Conservation (phyloP, 2,113 vertebrate genomes). For the Columba livia region DNA sequence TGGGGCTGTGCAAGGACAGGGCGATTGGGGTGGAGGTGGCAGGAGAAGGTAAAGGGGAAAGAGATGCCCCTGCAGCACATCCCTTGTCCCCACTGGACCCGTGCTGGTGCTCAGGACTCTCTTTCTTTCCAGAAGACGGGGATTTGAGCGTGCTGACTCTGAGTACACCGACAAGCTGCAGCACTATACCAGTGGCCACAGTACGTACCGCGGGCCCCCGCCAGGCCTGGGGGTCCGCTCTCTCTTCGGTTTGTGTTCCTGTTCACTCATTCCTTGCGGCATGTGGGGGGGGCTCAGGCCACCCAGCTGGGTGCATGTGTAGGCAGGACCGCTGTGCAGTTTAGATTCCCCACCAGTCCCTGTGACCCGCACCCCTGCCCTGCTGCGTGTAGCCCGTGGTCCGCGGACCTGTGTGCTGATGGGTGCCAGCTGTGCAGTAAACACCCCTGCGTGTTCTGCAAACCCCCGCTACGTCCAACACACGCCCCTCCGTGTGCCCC, state of each 20-base stretch:
- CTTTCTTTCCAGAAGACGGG: slow-evolving; percentile 89
- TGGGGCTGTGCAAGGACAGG: neutral
- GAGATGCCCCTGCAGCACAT: neutral
- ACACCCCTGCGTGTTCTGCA: rapidly evolving
- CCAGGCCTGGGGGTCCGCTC: slow-evolving; percentile 6
- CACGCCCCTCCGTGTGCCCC: rapidly evolving
- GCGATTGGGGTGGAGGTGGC: rapidly evolving
- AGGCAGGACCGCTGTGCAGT: neutral
- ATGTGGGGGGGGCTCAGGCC: neutral
- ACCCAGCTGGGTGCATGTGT: neutral
- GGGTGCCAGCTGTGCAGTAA: rapidly evolving
- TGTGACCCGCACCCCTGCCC: neutral
- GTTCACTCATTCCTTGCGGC: neutral
- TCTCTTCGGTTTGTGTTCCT: neutral
- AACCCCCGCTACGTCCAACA: neutral
- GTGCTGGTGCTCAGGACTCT: slow-evolving; percentile 70
- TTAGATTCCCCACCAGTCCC: neutral
- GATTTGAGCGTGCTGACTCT: slow-evolving; percentile 88
- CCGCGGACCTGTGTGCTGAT: neutral
- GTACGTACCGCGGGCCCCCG: slow-evolving; percentile 78
- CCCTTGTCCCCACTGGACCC: neutral
- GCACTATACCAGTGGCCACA: slow-evolving; percentile 96
- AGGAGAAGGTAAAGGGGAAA: neutral
- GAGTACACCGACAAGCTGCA: slow-evolving; percentile 97
- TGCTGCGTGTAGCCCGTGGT: rapidly evolving